These are phyloP conservation scores for Yponomeuta evonymella DNA, from an alignment of 2,888 invertebrate genomes.

Conservation along the genomic window DNA sequence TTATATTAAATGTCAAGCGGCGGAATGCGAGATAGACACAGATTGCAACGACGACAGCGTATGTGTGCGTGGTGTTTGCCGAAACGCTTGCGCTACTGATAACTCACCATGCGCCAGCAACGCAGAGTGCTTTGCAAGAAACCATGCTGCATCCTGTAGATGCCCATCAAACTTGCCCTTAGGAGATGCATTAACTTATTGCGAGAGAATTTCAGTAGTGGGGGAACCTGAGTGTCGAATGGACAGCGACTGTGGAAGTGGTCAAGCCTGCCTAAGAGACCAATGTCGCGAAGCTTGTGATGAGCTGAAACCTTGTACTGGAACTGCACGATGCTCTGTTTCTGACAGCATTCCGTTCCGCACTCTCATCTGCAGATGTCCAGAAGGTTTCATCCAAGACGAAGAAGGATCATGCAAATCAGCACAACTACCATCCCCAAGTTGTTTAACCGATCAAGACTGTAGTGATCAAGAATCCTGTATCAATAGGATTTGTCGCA, in stretches of 20 bases:
- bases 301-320: conserved; percentile 84
- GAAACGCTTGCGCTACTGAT: conserved; percentile 84
- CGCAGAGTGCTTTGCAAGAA: conserved; percentile 86
- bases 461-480: conserved; percentile 88
- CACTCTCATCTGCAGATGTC: conserved; percentile 92
- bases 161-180: conserved; percentile 87
- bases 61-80: conserved; percentile 83
- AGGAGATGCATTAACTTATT: conserved; percentile 88
- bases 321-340: conserved; percentile 86
- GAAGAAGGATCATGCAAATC: conserved; percentile 86
- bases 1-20: conserved; percentile 83
- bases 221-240: conserved; percentile 82
- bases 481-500: conserved; percentile 88
- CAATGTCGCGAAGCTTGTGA: conserved; percentile 87
- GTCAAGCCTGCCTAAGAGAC: conserved; percentile 86
- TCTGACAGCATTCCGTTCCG: conserved; percentile 90
- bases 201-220: conserved; percentile 72
- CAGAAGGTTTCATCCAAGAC: conserved; percentile 89
- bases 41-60: conserved; percentile 87
- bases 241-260: conserved; percentile 88
- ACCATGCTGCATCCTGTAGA: conserved; percentile 87
- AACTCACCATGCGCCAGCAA: conserved; percentile 87
- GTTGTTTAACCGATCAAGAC: conserved; percentile 87
- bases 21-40: conserved; percentile 86
- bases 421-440: conserved; percentile 81